Conservation (phyloP, 2,888 invertebrate genomes). For the Archips crataeganus region DNA sequence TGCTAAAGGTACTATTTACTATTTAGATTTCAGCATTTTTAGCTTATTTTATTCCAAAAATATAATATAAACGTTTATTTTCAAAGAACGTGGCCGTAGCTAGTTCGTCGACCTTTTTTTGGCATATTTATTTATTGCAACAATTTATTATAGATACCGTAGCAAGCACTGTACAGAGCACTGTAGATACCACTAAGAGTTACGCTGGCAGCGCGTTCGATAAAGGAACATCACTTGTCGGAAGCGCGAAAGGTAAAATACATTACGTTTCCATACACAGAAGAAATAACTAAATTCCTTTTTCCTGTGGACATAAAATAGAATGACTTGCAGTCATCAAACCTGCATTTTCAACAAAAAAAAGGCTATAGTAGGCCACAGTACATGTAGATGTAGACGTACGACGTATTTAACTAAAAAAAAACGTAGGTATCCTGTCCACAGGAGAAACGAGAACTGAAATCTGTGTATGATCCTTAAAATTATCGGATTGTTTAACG, state of each 20-base stretch:
- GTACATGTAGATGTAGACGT: not conserved
- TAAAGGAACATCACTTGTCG: slow-evolving; percentile 66
- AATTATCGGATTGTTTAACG: too few species aligned
- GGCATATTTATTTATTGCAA: not conserved
- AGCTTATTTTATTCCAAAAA: not conserved
- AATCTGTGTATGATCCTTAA: not conserved
- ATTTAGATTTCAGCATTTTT: too few species aligned
- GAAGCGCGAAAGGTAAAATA: slow-evolving; percentile 55
- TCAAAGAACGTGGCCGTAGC: not conserved
- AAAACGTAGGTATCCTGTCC: not conserved
- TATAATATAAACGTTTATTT: not conserved
- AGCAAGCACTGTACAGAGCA: slow-evolving; percentile 65
- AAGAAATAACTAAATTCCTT: not conserved
- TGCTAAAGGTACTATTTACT: slow-evolving; percentile 61
- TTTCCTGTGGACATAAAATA: not conserved
- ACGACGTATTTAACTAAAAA: not conserved
- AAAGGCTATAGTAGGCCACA: not conserved
- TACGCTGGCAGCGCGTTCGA: slow-evolving; percentile 76
- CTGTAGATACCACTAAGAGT: slow-evolving; percentile 75
- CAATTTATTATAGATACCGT: slow-evolving; percentile 53
- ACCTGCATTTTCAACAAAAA: not conserved
- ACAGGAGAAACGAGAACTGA: not conserved
- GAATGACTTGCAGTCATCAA: not conserved
- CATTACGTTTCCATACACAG: slow-evolving; percentile 4
- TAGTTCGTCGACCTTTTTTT: slow-evolving; percentile 5